Evolutionary conservation across 2,113 vertebrate genomes (phyloP), one percentile per base, ranked within the genome.

Genomic region (Bos taurus): DNA sequence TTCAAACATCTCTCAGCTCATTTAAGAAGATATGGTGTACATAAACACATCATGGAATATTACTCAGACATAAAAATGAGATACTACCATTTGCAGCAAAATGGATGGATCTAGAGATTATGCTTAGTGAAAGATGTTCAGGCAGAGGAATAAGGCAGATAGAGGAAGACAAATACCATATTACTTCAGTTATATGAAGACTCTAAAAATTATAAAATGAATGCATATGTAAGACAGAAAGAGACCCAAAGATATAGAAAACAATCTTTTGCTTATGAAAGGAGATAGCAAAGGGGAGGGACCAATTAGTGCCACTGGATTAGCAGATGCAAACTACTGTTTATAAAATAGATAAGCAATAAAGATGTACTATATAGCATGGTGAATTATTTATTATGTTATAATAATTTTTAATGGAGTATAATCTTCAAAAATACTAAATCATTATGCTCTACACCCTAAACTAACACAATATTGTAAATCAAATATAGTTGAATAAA

Each of bases 361-460:
- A 26, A 77, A 1, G 23, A 74, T 77, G 43, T 43, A 7, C 36
- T 7, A 3, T 43, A 77, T 7, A 14, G 36, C 36, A 43, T 26
- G 23, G 36, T 40, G 67, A 74, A 40, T 74, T 74, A 25, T 40
- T 6, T 71, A 71, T 40, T 71, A 74, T 25, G 21, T 23, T 40
- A 11, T 25, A 74, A 74, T 74, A 25, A 74, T 74, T 13, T 74
- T 25, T 74, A 74, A 13, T 74, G 36, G 36, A 74, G 21, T 40
- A 74, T 40, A 25, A 40, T 74, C 36, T 40, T 40, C 21, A 74
- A 40, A 74, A 74, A 40, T 40, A 74, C 21, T 25, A 36, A 74
- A 40, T 40, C 21, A 40, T 28, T 40, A 21, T 40, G 10, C 5
- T 40, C 5, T 74, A 74, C 2, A 40, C 21, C 5, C 0, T 0